Conservation (phyloP, 2,113 vertebrate species). For the Onychostoma macrolepis region DNA sequence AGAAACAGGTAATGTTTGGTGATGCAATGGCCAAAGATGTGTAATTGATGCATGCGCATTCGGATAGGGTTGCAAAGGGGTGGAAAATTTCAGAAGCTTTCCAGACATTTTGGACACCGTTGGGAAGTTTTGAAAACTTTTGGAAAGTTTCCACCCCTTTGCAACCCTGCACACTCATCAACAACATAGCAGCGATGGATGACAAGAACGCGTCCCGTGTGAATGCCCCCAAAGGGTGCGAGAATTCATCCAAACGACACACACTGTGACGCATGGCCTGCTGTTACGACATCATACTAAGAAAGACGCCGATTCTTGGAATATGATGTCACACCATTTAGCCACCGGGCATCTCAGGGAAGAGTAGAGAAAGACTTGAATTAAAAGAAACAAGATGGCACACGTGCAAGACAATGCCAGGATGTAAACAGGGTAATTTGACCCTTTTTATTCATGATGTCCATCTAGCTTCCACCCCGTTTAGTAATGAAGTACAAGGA, state of each 20-base stretch:
- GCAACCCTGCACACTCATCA: background rate
- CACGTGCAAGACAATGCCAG: background rate
- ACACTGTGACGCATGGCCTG: conserved; percentile 2
- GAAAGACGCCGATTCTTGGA: background rate
- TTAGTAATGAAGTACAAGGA: background rate
- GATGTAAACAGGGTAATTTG: conserved; percentile 6
- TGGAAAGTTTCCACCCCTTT: background rate
- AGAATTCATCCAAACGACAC: background rate
- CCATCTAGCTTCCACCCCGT: background rate
- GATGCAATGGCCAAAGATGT: background rate
- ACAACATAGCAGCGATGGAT: background rate
- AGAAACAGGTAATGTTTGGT: background rate
- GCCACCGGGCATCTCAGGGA: conserved; percentile 28
- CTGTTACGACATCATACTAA: background rate
- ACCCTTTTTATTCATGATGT: background rate
- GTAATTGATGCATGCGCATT: background rate
- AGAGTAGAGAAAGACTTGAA: background rate
- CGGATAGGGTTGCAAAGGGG: background rate
- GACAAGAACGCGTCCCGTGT: background rate
- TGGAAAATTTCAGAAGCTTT: background rate
- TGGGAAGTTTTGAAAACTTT: background rate
- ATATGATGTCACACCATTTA: background rate
- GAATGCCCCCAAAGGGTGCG: background rate
- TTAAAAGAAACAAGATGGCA: background rate
- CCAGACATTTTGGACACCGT: background rate